Base-by-base conservation (phyloP, 2,888 invertebrate species). In the Malthinus seriepunctatus region DNA sequence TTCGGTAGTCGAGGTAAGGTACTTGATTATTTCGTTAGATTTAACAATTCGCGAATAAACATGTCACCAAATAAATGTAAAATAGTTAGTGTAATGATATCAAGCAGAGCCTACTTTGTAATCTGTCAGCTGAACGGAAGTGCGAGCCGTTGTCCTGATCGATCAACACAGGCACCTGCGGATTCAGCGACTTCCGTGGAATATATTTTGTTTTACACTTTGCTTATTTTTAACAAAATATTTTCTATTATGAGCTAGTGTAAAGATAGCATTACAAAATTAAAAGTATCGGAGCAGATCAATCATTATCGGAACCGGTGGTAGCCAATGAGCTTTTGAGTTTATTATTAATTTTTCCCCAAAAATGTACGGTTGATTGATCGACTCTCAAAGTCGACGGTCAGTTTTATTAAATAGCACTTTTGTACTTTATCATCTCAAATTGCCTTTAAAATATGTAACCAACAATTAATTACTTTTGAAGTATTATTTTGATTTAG, bases 401-500 rank as follows among this genome's bases (percentile, higher is more conserved):
- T 23, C 23, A 23, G 23, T 23, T 23, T 23, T 23, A 23, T 23
- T 23, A 23, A 23, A 23, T 23, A 23, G 23, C 5, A 23, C 23
- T 23, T 23, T 23, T 5, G 23, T 5, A 42, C 12, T 12, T 23
- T 47, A 61, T 56, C 64, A 58, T 68, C 66, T 66, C 67, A 69
- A 68, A 69, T 23, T 67, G 66, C 62, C 66, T 64, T 55, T 64
- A 60, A 68, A 69, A 69, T 69, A 69, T 69, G 70, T 71, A 71
- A 67, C 67, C 65, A 69, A 68, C 73, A 74, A 73, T 74, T 75
- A 75, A 72, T 71, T 72, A 73, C 70, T 73, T 72, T 67, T 65
- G 69, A 72, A 71, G 69, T 71, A 74, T 73, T 73, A 74, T 75
- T 73, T 73, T 73, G 75, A 75, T 73, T 71, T 73, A 74, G 72